A percentile compares a stretch with the other conserved stretches of the same genome.
Conservation (phyloP, 2,113 vertebrate genomes). For the Piprites chloris region DNA sequence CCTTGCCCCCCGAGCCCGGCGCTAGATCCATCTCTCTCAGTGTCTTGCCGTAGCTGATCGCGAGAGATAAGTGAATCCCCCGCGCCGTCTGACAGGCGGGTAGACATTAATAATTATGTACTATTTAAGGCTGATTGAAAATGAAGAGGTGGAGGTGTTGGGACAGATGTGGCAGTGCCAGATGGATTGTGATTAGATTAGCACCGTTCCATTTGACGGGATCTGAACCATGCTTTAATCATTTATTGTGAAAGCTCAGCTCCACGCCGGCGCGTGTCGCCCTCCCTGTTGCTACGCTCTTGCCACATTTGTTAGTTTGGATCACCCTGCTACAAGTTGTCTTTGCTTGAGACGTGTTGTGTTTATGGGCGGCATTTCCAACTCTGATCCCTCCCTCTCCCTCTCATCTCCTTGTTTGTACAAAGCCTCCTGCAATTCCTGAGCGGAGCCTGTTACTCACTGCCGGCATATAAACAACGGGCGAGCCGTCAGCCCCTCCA, state of each 20-base stretch:
- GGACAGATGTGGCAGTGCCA: constrained; percentile 74
- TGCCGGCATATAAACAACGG: not conserved
- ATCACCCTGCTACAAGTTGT: not conserved
- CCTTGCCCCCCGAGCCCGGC: not conserved
- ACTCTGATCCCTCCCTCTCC: constrained; percentile 5
- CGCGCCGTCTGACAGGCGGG: constrained; percentile 58
- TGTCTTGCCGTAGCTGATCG: not conserved
- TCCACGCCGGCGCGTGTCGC: not conserved
- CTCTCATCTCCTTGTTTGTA: constrained; percentile 53
- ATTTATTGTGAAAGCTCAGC: constrained; percentile 62
- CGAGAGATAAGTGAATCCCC: constrained; percentile 56
- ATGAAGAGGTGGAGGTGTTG: constrained; percentile 75
- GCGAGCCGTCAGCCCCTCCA: not conserved
- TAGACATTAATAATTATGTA: constrained; percentile 73
- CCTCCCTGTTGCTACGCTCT: not conserved
- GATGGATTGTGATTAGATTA: constrained; percentile 76
- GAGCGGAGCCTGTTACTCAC: not conserved
- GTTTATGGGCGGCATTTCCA: constrained; percentile 3
- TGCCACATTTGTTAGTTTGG: not conserved
- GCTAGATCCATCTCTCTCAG: not conserved
- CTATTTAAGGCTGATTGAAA: constrained; percentile 75
- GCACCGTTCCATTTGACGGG: constrained; percentile 71
- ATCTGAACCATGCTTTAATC: constrained; percentile 70
- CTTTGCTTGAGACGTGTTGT: not conserved
- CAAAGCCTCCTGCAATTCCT: not conserved